Evolutionary conservation across 2,113 vertebrate species (phyloP).

Genomic region (Lophius piscatorius): DNA sequence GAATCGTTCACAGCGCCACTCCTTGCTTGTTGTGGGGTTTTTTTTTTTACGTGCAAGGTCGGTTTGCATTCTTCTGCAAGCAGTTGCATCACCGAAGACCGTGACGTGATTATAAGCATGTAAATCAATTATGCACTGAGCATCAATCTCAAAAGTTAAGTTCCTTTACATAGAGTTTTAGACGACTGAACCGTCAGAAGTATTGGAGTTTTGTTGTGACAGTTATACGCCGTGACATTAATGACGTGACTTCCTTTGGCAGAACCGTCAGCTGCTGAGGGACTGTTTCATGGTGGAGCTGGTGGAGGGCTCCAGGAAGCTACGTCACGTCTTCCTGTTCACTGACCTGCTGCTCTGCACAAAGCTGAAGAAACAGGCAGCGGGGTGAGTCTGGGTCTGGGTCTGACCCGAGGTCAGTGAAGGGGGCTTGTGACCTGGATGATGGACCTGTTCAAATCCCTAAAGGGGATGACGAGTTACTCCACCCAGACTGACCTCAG

Average conservation of each 20-base stretch:
- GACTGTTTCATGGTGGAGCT: conserved; percentile 98
- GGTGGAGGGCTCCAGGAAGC: conserved; percentile 92
- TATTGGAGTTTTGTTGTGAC: too few species aligned
- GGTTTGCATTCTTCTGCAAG: not conserved
- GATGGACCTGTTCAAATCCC: not conserved
- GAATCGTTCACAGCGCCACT: conserved; percentile 1
- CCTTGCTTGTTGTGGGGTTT: conserved; percentile 6
- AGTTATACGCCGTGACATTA: not conserved
- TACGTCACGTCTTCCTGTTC: conserved; percentile 95
- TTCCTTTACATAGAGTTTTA: too few species aligned
- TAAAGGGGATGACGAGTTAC: not conserved
- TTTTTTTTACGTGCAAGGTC: not conserved
- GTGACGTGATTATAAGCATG: not conserved
- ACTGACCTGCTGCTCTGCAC: conserved; percentile 93
- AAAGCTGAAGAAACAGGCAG: conserved; percentile 95
- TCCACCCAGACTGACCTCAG: conserved; percentile 6
- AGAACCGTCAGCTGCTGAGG: conserved; percentile 94
- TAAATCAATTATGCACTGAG: too few species aligned
- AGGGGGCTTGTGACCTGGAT: conserved; percentile 14
- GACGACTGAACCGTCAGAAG: too few species aligned
- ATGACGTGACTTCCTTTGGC: conserved; percentile 9
- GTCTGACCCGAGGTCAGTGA: conserved; percentile 1
- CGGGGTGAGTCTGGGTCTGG: conserved; percentile 82
- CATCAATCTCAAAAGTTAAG: too few species aligned
- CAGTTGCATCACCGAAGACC: conserved; percentile 1